phyloP scores from a whole-genome alignment of 2,888 invertebrate species.

The Hydrotaea cyrtoneurina region DNA sequence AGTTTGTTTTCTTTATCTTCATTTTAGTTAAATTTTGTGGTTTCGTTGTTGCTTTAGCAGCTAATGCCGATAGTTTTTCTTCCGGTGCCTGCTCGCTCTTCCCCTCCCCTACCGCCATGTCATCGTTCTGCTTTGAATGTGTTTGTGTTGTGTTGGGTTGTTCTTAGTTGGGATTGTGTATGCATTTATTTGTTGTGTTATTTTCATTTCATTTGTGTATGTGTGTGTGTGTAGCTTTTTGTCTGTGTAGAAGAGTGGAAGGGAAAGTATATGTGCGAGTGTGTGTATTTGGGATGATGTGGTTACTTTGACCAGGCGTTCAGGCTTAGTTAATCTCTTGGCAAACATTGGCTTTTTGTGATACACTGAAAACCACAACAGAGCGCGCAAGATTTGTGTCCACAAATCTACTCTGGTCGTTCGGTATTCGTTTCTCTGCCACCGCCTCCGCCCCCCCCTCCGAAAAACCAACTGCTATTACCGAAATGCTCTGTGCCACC shows the following conservation, averaged over 20 bases:
- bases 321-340: constrained; percentile 62
- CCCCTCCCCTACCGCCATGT: not conserved
- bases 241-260: constrained; percentile 26
- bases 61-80: constrained; percentile 51
- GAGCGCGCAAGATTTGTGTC: constrained; percentile 54
- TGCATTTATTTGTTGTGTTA: constrained; percentile 16
- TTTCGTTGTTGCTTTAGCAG: constrained; percentile 35
- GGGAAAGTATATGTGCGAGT: constrained; percentile 7
- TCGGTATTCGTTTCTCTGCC: constrained; percentile 5
- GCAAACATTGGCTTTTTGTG: constrained; percentile 59
- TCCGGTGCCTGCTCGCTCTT: not conserved
- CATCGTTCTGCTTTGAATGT: constrained; percentile 23
- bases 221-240: not conserved
- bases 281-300: constrained; percentile 47
- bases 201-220: constrained; percentile 18
- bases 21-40: constrained; percentile 61
- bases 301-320: constrained; percentile 64
- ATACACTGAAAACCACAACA: constrained; percentile 53
- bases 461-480: not conserved
- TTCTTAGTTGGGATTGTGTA: constrained; percentile 44
- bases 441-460: not conserved
- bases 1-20: constrained; percentile 37
- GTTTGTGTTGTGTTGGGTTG: constrained; percentile 14
- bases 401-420: constrained; percentile 47
- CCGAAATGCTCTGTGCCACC: not conserved